Evolutionary conservation across 2,888 invertebrate genomes (phyloP).

Genomic region (Mimas tiliae): DNA sequence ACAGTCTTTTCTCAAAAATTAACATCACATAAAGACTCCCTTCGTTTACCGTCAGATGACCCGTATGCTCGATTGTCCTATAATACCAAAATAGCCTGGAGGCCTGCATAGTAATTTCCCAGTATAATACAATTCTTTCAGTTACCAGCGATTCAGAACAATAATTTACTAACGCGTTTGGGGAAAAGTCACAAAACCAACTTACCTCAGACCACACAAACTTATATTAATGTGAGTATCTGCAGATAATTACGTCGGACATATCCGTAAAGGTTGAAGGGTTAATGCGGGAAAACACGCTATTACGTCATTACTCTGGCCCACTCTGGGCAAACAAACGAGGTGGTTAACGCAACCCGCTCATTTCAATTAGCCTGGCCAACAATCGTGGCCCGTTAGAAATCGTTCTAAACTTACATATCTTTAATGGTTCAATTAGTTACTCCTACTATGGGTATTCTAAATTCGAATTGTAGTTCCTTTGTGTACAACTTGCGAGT

Average conservation of each 20-base stretch:
- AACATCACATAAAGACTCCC: too few relatives aligned
- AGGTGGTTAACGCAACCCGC: slow-evolving; percentile 33
- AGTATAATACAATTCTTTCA: too few relatives aligned
- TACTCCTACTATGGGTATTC: slow-evolving; percentile 1
- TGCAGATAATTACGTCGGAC: slow-evolving; percentile 2
- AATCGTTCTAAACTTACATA: slow-evolving; percentile 2
- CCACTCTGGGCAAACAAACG: slow-evolving; percentile 38
- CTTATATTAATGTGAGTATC: not conserved
- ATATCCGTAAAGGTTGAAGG: slow-evolving; percentile 37
- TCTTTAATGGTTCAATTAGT: slow-evolving; percentile 20
- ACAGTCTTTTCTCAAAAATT: too few relatives aligned
- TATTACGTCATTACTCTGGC: slow-evolving; percentile 46
- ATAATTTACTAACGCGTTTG: too few relatives aligned
- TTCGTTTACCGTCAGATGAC: too few relatives aligned
- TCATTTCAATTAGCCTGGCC: slow-evolving; percentile 40
- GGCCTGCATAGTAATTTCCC: too few relatives aligned
- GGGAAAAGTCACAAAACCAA: too few relatives aligned
- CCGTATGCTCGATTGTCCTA: too few relatives aligned
- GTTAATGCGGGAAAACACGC: slow-evolving; percentile 42
- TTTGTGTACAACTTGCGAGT: too few relatives aligned
- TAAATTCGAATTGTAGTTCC: not conserved
- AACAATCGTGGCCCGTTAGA: slow-evolving; percentile 23
- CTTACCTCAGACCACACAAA: too few relatives aligned
- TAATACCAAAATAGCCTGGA: too few relatives aligned
- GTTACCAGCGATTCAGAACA: too few relatives aligned